Conservation (phyloP, 2,113 vertebrate genomes). For the Deroptyus accipitrinus region DNA sequence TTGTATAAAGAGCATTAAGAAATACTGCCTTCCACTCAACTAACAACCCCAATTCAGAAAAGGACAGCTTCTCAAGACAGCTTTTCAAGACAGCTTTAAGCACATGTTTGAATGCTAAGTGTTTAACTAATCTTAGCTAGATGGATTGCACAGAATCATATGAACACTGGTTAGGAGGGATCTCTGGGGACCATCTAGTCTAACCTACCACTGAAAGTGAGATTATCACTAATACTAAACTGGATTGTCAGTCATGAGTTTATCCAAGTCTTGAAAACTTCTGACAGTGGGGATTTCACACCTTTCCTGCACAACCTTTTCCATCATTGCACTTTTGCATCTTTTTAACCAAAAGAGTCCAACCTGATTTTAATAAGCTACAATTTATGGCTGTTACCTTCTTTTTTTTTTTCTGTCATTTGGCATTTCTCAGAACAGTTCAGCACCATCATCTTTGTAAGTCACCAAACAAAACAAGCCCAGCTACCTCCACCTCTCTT, state of each 20-base stretch:
- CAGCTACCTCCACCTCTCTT: not conserved
- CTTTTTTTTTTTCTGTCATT: not conserved
- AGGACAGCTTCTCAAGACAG: not conserved
- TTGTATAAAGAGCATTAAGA: not conserved
- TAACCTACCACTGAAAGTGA: not conserved
- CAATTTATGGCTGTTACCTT: not conserved
- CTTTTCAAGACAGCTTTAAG: not conserved
- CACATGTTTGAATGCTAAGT: not conserved
- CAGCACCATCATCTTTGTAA: not conserved
- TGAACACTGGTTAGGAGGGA: not conserved
- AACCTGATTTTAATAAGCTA: not conserved
- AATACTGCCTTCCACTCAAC: not conserved
- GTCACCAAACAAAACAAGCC: not conserved
- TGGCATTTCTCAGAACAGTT: not conserved
- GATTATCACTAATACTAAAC: not conserved
- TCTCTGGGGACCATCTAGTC: not conserved
- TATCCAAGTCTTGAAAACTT: not conserved
- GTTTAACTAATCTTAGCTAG: not conserved
- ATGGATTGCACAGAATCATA: not conserved
- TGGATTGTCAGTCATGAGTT: accelerated
- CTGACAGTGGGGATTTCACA: not conserved
- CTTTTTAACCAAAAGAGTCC: not conserved
- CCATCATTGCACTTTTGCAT: not conserved
- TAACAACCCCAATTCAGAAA: not conserved
- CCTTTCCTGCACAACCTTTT: not conserved